Conservation (phyloP, 2,888 invertebrate genomes). For the Dryobotodes eremita region DNA sequence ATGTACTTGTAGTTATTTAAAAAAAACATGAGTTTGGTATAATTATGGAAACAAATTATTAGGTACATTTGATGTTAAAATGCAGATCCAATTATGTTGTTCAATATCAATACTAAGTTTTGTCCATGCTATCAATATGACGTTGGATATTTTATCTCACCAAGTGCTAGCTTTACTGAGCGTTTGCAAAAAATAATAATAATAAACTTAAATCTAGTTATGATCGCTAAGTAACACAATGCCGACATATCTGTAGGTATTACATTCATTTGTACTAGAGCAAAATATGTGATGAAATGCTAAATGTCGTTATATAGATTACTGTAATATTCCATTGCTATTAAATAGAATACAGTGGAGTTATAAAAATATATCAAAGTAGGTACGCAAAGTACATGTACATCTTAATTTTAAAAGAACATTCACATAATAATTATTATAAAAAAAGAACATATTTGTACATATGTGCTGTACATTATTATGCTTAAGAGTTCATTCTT, state of each 20-base stretch:
- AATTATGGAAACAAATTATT: slow-evolving; percentile 3
- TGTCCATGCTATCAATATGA: slow-evolving; percentile 3
- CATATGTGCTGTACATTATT: slow-evolving; percentile 58
- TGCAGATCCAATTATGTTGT: slow-evolving; percentile 9
- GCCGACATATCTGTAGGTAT: slow-evolving; percentile 28
- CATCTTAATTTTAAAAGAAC: slow-evolving; percentile 27
- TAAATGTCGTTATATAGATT: slow-evolving; percentile 19
- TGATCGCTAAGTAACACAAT: slow-evolving; percentile 42
- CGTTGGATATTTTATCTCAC: slow-evolving; percentile 2
- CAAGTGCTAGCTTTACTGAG: slow-evolving; percentile 3
- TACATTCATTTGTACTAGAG: slow-evolving; percentile 61
- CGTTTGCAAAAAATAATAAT: slow-evolving; percentile 4
- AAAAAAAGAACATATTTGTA: slow-evolving; percentile 49
- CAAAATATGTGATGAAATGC: slow-evolving; percentile 51
- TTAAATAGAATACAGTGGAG: slow-evolving; percentile 28
- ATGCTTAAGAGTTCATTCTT: slow-evolving; percentile 46
- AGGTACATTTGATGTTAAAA: not conserved
- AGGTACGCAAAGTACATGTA: slow-evolving; percentile 17
- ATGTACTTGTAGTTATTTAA: slow-evolving; percentile 32
- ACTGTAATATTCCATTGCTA: slow-evolving; percentile 37
- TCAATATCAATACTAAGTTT: slow-evolving; percentile 23
- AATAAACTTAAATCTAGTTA: slow-evolving; percentile 45
- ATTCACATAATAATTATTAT: slow-evolving; percentile 26
- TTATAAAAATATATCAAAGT: slow-evolving; percentile 23
- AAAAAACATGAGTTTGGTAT: slow-evolving; percentile 3